Evolutionary conservation across 30 jellyfish, hydroid and myxozoan genomes (phyloP).

Genomic region (Sanderia malayensis): DNA sequence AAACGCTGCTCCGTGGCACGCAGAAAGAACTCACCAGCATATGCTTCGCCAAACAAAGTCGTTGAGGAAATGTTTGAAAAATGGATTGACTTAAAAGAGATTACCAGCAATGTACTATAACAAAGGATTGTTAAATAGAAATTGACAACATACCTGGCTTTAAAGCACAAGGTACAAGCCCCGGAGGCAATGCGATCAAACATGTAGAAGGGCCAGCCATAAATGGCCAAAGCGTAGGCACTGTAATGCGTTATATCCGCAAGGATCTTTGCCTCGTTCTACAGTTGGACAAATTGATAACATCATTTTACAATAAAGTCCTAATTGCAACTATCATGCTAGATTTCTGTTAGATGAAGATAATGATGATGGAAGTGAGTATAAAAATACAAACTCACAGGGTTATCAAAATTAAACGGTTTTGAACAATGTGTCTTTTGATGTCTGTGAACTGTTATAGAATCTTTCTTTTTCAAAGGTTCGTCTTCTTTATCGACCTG

Average conservation of each 20-base stretch:
- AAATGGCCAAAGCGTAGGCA: slow-evolving; percentile 83
- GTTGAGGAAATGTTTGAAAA: too few species aligned
- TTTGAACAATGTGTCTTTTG: slow-evolving; percentile 67
- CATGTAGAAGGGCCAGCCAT: slow-evolving; percentile 95
- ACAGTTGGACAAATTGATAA: background rate
- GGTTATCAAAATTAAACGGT: slow-evolving; percentile 50
- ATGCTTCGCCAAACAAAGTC: too few species aligned
- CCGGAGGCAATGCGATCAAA: slow-evolving; percentile 62
- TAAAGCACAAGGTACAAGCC: slow-evolving; percentile 69
- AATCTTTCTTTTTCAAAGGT: slow-evolving; percentile 12
- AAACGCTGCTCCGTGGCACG: too few species aligned
- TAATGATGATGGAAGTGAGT: too few species aligned
- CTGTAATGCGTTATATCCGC: slow-evolving; percentile 75
- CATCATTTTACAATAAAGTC: too few species aligned
- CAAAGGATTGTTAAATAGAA: too few species aligned
- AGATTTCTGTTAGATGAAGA: too few species aligned
- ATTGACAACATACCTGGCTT: slow-evolving; percentile 52
- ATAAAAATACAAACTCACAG: slow-evolving; percentile 25
- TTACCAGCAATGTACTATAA: too few species aligned
- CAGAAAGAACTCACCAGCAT: too few species aligned
- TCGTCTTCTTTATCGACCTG: slow-evolving; percentile 12
- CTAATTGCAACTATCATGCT: too few species aligned
- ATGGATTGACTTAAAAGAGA: too few species aligned
- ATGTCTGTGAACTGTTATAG: slow-evolving; percentile 65
- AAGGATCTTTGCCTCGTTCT: slow-evolving; percentile 57